Base-by-base conservation (phyloP, 1,140 invertebrate species). In the Pogonomyrmex californicus region DNA sequence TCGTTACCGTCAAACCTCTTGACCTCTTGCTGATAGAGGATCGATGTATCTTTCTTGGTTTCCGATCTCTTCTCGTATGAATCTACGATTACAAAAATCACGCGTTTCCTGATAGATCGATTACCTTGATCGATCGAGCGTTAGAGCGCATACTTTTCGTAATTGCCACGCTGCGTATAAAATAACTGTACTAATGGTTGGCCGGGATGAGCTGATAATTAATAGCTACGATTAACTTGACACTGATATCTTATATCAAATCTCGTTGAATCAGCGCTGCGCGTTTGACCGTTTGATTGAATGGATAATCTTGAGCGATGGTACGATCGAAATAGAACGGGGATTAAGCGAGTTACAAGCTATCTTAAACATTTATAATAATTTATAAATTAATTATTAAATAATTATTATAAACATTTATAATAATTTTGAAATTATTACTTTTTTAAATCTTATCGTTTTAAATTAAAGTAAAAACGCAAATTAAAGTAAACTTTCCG, bases 171-270 rank as follows among this genome's bases (percentile, higher is more conserved):
- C 38, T 38, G 44, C 33, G 10, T 47, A 60, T 47, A 66, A 70
- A 51, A 70, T 70, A 68, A 70, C 63, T 58, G 63, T 70, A 47
- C 65, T 81, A 81, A 58, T 38, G 51, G 49, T 38, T 56, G 23
- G 7, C 38, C 23, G 23, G 23, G 23, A 70, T 70, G 23, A 23
- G 38, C 51, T 56, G 78, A 81, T 81, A 70, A 81, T 81, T 81
- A 81, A 81, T 81, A 70, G 38, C 65, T 12, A 49, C 49, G 51
- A 81, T 81, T 70, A 81, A 81, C 51, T 70, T 70, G 78, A 81
- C 78, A 81, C 38, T 70, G 36, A 51, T 70, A 70, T 81, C 78
- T 81, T 81, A 81, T 81, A 81, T 81, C 78, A 81, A 81, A 81
- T 17, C 63, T 68, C 38, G 49, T 70, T 56, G 63, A 81, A 81